Evolutionary conservation across 2,888 invertebrate genomes (phyloP), one percentile per base, ranked within the genome.

Genomic region (Atrina japonica): DNA sequence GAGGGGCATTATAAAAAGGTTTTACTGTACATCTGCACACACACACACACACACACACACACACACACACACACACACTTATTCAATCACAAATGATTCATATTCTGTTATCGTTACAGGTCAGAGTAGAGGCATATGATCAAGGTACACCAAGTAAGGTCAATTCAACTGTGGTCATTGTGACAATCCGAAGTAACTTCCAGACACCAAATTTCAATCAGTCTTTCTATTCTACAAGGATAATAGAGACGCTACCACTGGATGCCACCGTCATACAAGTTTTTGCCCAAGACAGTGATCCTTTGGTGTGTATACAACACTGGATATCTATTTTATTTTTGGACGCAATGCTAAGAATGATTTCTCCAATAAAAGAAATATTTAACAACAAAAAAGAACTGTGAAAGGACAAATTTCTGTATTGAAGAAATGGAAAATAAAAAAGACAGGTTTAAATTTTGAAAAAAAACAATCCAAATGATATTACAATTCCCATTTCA

Each of bases 111-210:
- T 50, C 6, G 21, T 73, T 78, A 27, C 73, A 88, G 87, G 73
- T 89, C n/a, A 83, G 88, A 18, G 83, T 88, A n/a, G 75, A 83
- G 60, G 87, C 86, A 6, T 75, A 80, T 58, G 89, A 89, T 71
- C 75, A 75, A 14, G 88, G 88, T 27, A 75, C 63, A 18, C 83
- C 87, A 58, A 79, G 84, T 9, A 76, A 74, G 45, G 78, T 72
- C 61, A 82, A 75, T 61, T 76, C 73, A n/a, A 81, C 82, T 1
- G 76, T 80, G 6, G 84, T 87, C 35, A 75, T 68, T 1, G 81
- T 88, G 6, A 74, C 78, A 21, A 76, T 80, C 7, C 65, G 60
- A 30, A 80, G 83, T 27, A 89, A 89, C 80, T 82, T 82, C 70
- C 68, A 73, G 5, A 52, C 75, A 7, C 89, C 89, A 25, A 41